A percentile compares a stretch with the other conserved stretches of the same genome.
Evolutionary conservation across 37 sponge, comb jelly and placozoan genomes (phyloP).

Genomic region (Petrosia ficiformis): DNA sequence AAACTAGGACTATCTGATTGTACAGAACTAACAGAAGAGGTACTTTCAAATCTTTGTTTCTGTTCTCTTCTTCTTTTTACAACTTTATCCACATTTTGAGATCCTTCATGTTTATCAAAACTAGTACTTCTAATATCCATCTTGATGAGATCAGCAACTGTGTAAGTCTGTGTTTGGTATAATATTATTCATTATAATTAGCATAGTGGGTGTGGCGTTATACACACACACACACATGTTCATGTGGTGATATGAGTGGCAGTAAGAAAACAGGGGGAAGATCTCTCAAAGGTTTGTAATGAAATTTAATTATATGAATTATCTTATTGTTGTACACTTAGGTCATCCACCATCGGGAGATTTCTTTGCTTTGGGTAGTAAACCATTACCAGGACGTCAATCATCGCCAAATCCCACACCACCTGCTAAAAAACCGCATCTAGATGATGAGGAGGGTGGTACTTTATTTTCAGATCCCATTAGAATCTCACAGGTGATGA

Average conservation of each 20-base stretch:
- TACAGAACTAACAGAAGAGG: no score
- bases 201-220: no score
- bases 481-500: slow-evolving; percentile 35
- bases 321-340: background rate
- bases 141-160: no score
- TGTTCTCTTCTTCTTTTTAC: no score
- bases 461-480: slow-evolving; percentile 71
- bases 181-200: no score
- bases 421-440: background rate
- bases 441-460: slow-evolving; percentile 9
- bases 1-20: no score
- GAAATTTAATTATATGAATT: background rate
- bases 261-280: slow-evolving; percentile 17
- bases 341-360: slow-evolving; percentile 41
- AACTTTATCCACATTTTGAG: no score
- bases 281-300: background rate
- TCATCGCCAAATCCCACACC: background rate
- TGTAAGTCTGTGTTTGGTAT: no score
- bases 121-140: no score
- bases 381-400: background rate
- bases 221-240: no score
- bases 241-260: slow-evolving; percentile 3
- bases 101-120: no score
- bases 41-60: no score
- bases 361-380: slow-evolving; percentile 42